phyloP scores from a whole-genome alignment of 2,888 invertebrate species.

The Volucella inflata region DNA sequence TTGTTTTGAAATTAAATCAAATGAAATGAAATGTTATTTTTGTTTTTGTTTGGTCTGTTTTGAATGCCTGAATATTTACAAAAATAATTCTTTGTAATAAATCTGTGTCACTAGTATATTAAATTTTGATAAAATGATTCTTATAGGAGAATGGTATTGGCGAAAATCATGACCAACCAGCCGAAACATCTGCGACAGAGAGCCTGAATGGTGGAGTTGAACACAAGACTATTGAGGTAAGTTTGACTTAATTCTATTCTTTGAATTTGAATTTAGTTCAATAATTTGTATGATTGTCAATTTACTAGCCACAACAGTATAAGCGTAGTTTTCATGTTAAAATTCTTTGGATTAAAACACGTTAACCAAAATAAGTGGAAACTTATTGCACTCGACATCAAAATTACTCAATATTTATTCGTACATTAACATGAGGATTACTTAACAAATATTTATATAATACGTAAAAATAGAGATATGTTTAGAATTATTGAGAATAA shows the following conservation, averaged over 20 bases:
- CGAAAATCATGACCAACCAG: conserved; percentile 75
- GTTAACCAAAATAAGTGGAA: conserved; percentile 6
- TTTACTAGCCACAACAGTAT: conserved; percentile 49
- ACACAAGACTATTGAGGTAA: conserved; percentile 77
- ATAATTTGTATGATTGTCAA: conserved; percentile 11
- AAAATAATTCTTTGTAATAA: not conserved
- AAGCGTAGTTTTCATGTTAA: conserved; percentile 46
- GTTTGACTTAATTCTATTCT: conserved; percentile 3
- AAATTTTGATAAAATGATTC: conserved; percentile 32
- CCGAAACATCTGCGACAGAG: conserved; percentile 78
- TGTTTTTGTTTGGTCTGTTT: not conserved
- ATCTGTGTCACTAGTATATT: conserved; percentile 5
- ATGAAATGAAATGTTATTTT: conserved; percentile 47
- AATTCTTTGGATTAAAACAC: conserved; percentile 56
- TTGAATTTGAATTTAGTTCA: not conserved
- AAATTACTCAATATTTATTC: not conserved
- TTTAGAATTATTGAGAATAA: no score
- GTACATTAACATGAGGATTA: not conserved
- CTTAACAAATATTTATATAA: no score
- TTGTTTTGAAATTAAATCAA: conserved; percentile 36
- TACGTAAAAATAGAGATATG: no score
- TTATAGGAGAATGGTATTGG: conserved; percentile 77
- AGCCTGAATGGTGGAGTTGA: conserved; percentile 77
- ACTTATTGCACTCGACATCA: not conserved
- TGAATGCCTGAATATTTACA: not conserved